Conservation (phyloP, 2,888 invertebrate genomes). For the Zonitis immaculata region DNA sequence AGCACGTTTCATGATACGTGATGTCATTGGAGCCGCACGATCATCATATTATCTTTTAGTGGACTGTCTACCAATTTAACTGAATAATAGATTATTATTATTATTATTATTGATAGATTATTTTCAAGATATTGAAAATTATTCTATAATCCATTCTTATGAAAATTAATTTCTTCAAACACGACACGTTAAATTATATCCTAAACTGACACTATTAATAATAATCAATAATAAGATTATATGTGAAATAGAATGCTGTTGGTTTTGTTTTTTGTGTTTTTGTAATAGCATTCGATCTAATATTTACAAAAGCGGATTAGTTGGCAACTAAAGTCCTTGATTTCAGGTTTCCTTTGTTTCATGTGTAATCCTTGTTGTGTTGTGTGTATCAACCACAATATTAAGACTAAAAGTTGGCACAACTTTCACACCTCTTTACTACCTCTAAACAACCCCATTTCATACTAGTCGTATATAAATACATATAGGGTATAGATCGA, state of each 20-base stretch:
- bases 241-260: no score
- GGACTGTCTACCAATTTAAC: slow-evolving; percentile 28
- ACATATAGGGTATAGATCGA: slow-evolving; percentile 26
- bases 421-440: slow-evolving; percentile 16
- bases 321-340: background rate
- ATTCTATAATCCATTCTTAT: slow-evolving; percentile 12
- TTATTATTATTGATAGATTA: no score
- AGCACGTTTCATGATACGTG: slow-evolving; percentile 48
- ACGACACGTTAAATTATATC: background rate
- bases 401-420: slow-evolving; percentile 17
- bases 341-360: slow-evolving; percentile 12
- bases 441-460: background rate
- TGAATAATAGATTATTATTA: slow-evolving; percentile 34
- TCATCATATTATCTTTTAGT: slow-evolving; percentile 32
- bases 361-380: slow-evolving; percentile 13
- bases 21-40: slow-evolving; percentile 44
- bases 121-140: slow-evolving; percentile 27
- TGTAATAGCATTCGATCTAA: background rate
- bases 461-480: slow-evolving; percentile 28
- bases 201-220: no score
- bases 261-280: background rate
- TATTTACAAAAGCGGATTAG: background rate
- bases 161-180: no score
- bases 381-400: slow-evolving; percentile 15
- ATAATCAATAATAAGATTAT: no score